Evolutionary conservation across 2,113 vertebrate species (phyloP), one percentile per base, ranked within the genome.

Genomic region (Lethenteron camtschaticum): DNA sequence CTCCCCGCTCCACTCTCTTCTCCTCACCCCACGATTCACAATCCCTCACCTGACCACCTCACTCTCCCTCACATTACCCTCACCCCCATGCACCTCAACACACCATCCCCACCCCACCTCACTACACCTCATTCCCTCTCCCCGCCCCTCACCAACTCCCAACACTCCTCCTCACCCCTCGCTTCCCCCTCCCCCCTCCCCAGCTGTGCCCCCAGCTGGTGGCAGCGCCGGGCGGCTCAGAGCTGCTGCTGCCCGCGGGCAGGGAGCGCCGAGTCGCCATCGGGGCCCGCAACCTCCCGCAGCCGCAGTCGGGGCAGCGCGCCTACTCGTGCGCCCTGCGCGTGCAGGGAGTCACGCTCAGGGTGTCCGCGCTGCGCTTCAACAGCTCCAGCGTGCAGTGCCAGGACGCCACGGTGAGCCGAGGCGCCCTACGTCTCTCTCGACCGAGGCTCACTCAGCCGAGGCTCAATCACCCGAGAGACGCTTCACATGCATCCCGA

Each of bases 381-480:
- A 91, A 90, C 78, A 88, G 86, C 71, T 87, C 84, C 81, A 89
- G 88, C 9, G 83, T 91, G 70, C 87, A 91, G 81, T 91, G 88
- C 70, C 88, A 91, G 79, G 90, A 91, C 68, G 84, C 86, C 56
- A 88, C 87, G 77, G 88, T 91, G 75, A 83, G 85, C 69, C 12
- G 12, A 10, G 5, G 9, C 2, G 13, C 8, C 58, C 41, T 6
- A 41, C 41, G 41, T 6, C 41, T 41, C 41, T 1, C 41, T 7
- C 41, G 5, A 1, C 41, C 41, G 41, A 41, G 41, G 5, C 41
- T n/a, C n/a, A n/a, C n/a, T n/a, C n/a, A n/a, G n/a, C n/a, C n/a
- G n/a, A n/a, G n/a, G n/a, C n/a, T n/a, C n/a, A n/a, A n/a, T n/a
- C n/a, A n/a, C n/a, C n/a, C 41, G 41, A 41, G 24, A 4, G 24